phyloP scores from a whole-genome alignment of 2,797 vertebrate species.

The Characodon lateralis region DNA sequence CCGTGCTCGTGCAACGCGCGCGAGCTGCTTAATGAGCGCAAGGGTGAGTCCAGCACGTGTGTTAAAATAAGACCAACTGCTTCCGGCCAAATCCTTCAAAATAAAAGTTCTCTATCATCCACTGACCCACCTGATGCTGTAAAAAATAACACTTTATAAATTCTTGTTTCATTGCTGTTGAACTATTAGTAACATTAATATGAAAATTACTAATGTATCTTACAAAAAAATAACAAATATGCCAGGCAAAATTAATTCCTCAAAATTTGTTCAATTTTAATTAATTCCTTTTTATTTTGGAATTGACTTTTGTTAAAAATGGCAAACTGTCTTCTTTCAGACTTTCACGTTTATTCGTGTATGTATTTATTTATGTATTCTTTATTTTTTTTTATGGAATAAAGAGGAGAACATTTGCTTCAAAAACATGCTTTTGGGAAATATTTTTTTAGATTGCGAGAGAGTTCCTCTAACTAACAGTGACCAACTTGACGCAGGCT shows the following conservation, averaged over 20 bases:
- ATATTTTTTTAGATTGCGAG: constrained; percentile 9
- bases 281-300: not conserved
- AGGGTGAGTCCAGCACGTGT: not conserved
- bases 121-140: not conserved
- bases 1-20: constrained; percentile 23
- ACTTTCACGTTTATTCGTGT: not conserved
- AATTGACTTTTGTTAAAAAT: not conserved
- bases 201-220: not conserved
- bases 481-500: constrained; percentile 27
- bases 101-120: constrained; percentile 4
- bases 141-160: not conserved
- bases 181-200: not conserved
- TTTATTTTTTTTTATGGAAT: not conserved
- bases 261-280: not conserved
- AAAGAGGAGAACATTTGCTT: not conserved
- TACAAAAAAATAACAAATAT: not conserved
- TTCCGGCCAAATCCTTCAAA: constrained; percentile 41
- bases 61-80: fast-evolving
- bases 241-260: not conserved
- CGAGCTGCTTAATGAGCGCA: constrained; percentile 14
- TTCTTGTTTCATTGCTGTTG: not conserved
- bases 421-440: not conserved
- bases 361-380: not conserved
- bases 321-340: not conserved
- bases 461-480: not conserved